A percentile compares a stretch with the other conserved stretches of the same genome.
Evolutionary conservation across 1,140 invertebrate species (phyloP).

Genomic region (Drosophila suzukii): DNA sequence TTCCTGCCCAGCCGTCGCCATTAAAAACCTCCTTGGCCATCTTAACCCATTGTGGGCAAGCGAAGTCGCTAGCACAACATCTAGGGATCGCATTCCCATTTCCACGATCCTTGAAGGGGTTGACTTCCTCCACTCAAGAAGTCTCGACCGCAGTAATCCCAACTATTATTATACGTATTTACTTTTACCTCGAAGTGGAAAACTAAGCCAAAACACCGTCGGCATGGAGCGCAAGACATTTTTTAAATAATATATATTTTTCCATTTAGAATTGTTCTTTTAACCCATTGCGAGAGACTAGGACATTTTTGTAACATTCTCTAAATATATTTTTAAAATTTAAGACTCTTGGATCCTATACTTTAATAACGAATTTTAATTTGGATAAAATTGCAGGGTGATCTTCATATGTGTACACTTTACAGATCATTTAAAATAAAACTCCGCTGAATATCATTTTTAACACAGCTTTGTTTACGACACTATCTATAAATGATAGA

Average conservation of each 20-base stretch:
- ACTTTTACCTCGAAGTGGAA: not conserved
- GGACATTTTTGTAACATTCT: no score
- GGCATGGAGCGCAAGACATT: not conserved
- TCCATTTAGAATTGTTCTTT: no score
- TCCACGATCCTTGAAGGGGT: not conserved
- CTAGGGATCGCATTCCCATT: slow-evolving; percentile 4
- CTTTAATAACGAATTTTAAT: no score
- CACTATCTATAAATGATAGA: not conserved
- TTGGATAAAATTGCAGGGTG: no score
- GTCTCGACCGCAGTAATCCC: not conserved
- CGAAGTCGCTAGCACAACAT: not conserved
- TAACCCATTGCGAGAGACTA: no score
- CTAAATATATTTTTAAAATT: no score
- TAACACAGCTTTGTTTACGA: no score
- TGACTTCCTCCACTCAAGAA: not conserved
- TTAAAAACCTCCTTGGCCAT: slow-evolving; percentile 30
- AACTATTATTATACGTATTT: not conserved
- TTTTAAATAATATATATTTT: not conserved
- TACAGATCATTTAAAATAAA: no score
- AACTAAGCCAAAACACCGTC: not conserved
- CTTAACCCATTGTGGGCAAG: slow-evolving; percentile 25
- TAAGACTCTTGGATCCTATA: no score
- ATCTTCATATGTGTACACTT: no score
- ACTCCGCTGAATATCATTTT: not conserved
- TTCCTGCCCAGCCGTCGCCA: slow-evolving; percentile 36